Evolutionary conservation across 2,888 invertebrate species (phyloP).

Genomic region (Chrysolina oricalcia): DNA sequence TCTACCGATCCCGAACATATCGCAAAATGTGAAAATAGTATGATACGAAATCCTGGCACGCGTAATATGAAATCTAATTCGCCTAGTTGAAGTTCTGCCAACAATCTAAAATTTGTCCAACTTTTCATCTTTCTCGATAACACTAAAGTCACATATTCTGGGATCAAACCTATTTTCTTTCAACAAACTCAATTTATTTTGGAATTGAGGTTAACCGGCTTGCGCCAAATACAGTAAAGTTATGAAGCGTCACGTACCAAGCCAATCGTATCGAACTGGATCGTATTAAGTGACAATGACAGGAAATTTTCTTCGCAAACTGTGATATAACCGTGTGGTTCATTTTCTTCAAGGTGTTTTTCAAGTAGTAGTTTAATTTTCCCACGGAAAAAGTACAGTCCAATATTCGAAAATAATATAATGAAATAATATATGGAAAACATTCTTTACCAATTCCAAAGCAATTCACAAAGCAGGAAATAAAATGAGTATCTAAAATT

Average conservation of each 20-base stretch:
- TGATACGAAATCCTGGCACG: not conserved
- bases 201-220: constrained; percentile 9
- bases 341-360: not conserved
- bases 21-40: too few species aligned
- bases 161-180: constrained; percentile 6
- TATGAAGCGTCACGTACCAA: not conserved
- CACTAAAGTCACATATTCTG: not conserved
- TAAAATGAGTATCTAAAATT: too few species aligned
- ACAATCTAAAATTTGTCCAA: not conserved
- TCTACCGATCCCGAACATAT: too few species aligned
- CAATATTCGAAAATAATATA: not conserved
- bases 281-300: not conserved
- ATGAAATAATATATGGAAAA: too few species aligned
- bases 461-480: too few species aligned
- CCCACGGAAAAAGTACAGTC: not conserved
- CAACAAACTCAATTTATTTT: constrained; percentile 21
- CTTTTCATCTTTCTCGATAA: not conserved
- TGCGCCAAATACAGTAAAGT: constrained; percentile 10
- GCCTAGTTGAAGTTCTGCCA: not conserved
- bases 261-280: not conserved
- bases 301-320: not conserved
- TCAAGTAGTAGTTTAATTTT: not conserved
- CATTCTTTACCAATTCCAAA: too few species aligned
- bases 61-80: not conserved
- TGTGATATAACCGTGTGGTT: not conserved